Conservation (phyloP, 2,797 vertebrate genomes). For the Amphiprion clarkii region DNA sequence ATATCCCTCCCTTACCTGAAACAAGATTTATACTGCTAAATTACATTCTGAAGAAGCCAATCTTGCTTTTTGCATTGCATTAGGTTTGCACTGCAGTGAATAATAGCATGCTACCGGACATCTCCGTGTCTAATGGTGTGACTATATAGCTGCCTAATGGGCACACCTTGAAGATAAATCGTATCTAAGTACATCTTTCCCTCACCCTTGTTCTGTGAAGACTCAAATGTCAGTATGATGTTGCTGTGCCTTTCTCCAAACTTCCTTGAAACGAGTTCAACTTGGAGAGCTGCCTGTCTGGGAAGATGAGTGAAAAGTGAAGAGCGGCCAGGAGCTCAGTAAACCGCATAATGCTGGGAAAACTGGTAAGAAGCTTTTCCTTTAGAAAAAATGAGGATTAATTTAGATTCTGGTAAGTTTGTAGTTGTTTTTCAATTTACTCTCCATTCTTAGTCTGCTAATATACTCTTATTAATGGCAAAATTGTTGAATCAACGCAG, state of each 20-base stretch:
- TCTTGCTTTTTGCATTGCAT: conserved; percentile 41
- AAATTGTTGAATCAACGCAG: background rate
- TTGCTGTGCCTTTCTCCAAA: conserved; percentile 9
- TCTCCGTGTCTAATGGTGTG: conserved; percentile 50
- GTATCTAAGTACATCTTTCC: conserved; percentile 30
- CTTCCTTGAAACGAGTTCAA: background rate
- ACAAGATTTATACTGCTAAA: conserved; percentile 58
- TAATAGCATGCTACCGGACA: conserved; percentile 53
- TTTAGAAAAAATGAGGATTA: no score
- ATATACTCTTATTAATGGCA: background rate
- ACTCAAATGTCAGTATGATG: conserved; percentile 1
- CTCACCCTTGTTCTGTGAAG: background rate
- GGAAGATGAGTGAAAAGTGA: conserved; percentile 77
- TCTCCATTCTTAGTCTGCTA: background rate
- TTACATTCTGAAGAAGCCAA: conserved; percentile 44
- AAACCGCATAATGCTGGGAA: conserved; percentile 61
- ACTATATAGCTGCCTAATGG: conserved; percentile 53
- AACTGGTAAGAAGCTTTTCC: no score
- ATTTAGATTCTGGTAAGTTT: background rate
- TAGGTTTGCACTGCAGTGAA: conserved; percentile 44
- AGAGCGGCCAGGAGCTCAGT: conserved; percentile 75
- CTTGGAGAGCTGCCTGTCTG: conserved; percentile 84
- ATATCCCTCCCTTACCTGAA: conserved; percentile 35
- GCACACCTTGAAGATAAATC: conserved; percentile 48
- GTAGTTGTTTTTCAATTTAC: conserved; percentile 1